phyloP scores from a whole-genome alignment of 2,888 invertebrate species.

The Caenorhabditis panamensis region DNA sequence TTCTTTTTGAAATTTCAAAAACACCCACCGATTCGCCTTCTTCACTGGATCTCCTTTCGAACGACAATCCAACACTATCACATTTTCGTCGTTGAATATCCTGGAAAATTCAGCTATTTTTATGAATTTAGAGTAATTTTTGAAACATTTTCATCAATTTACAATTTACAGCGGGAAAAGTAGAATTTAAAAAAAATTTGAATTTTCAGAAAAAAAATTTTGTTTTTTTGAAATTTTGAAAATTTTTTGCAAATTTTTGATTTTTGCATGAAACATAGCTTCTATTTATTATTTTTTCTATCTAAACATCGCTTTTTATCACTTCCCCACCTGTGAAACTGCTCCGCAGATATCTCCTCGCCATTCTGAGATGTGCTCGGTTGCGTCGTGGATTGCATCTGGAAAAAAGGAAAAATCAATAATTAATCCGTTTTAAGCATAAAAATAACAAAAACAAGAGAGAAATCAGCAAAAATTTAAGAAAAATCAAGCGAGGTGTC shows the following conservation, averaged over 20 bases:
- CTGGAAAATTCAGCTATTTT: slow-evolving; percentile 22
- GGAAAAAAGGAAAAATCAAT: too few relatives aligned
- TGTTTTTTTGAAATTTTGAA: neutral
- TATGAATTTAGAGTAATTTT: too few relatives aligned
- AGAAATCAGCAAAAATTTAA: neutral
- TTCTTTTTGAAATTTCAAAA: too few relatives aligned
- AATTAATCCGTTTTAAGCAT: neutral
- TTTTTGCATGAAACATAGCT: too few relatives aligned
- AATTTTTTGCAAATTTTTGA: too few relatives aligned
- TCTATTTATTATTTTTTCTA: too few relatives aligned
- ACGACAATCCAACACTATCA: slow-evolving; percentile 64
- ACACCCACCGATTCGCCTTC: slow-evolving; percentile 59
- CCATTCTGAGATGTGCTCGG: slow-evolving; percentile 61
- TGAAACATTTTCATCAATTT: too few relatives aligned
- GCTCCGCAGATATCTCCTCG: slow-evolving; percentile 53
- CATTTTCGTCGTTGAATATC: slow-evolving; percentile 40
- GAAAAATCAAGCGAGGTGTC: neutral
- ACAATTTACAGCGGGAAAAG: neutral
- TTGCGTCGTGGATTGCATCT: slow-evolving; percentile 52
- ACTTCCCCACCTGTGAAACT: slow-evolving; percentile 54
- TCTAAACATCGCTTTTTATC: too few relatives aligned
- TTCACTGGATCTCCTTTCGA: slow-evolving; percentile 66
- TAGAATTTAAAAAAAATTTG: neutral
- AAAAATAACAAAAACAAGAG: slow-evolving; percentile 8
- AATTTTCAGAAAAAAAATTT: slow-evolving; percentile 1